Evolutionary conservation across 2,888 invertebrate species (phyloP), one percentile per base, ranked within the genome.

Genomic region (Chymomyza amoena): DNA sequence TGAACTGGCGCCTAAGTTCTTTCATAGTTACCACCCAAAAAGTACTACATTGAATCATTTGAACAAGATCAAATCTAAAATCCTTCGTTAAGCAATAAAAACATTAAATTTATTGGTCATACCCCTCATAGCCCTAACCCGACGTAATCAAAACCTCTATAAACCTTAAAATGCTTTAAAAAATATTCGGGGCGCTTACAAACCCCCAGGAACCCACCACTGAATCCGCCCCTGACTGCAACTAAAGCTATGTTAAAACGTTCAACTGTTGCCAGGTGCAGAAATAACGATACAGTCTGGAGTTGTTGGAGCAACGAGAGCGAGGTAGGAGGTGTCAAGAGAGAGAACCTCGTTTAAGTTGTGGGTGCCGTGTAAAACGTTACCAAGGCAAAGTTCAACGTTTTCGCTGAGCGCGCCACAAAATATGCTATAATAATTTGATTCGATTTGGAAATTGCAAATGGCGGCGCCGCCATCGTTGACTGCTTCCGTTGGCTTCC

Each of bases 191-290:
- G 25, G 25, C 25, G 25, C 25, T 25, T 25, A 4, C 25, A 4
- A 25, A 4, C 25, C 25, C 25, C 25, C 25, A 25, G 4, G 32
- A 32, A 1, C 32, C 7, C 7, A 7, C 6, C 32, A 6, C 7
- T 32, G 7, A 3, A 32, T 32, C 32, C 32, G 32, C 32, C 6
- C 32, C 32, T 32, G 32, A 20, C 6, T 9, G 60, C 61, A 51
- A 77, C 64, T 39, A 69, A 61, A 56, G 66, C 71, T 61, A 71
- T 64, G 69, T 68, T 45, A 56, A 56, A n/a, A 45, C 69, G 51
- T 51, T 66, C 61, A 56, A 64, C 76, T 71, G 86, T 83, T 83
- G 83, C 83, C 88, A 83, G 73, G 83, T 61, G 70, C 75, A 79
- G 73, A 77, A 85, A 85, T 87, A 85, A 85, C 83, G 71, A 79